These are phyloP conservation scores for Cotesia chilonis DNA, from an alignment of 1,140 invertebrate species.

Conservation along the genomic window DNA sequence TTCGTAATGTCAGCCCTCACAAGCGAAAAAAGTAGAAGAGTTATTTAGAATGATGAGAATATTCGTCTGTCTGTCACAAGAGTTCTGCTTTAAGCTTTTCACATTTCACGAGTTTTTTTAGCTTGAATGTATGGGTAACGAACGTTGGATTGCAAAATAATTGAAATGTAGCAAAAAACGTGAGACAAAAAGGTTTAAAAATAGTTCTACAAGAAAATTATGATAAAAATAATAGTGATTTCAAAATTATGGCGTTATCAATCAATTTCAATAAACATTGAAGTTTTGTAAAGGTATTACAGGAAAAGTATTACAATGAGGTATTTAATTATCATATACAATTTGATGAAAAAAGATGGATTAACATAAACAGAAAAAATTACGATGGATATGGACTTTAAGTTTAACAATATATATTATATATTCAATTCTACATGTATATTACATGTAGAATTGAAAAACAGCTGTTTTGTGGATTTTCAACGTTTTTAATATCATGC, in stretches of 20 bases:
- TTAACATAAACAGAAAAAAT: no score
- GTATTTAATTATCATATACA: no score
- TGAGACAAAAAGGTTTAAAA: conserved; percentile 3
- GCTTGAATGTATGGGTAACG: conserved; percentile 34
- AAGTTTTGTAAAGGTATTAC: no score
- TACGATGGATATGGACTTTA: no score
- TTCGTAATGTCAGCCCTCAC: not conserved
- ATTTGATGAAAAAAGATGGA: no score
- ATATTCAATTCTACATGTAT: no score
- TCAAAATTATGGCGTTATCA: not conserved
- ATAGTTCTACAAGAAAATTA: not conserved
- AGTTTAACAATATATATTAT: no score
- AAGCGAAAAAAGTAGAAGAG: not conserved
- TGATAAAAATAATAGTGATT: not conserved
- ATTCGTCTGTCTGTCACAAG: conserved; percentile 36
- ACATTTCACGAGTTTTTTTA: conserved; percentile 32
- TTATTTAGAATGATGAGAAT: conserved; percentile 21
- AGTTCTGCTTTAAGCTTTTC: conserved; percentile 38
- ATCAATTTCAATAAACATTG: no score
- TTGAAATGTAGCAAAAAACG: conserved; percentile 8
- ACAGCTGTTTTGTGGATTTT: no score
- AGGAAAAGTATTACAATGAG: no score
- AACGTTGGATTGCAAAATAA: conserved; percentile 31
- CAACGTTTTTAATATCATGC: no score
- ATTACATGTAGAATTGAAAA: no score